A percentile compares a stretch with the other conserved stretches of the same genome.
Conservation (phyloP, 2,888 invertebrate species). For the Cecidostiba fungosa region DNA sequence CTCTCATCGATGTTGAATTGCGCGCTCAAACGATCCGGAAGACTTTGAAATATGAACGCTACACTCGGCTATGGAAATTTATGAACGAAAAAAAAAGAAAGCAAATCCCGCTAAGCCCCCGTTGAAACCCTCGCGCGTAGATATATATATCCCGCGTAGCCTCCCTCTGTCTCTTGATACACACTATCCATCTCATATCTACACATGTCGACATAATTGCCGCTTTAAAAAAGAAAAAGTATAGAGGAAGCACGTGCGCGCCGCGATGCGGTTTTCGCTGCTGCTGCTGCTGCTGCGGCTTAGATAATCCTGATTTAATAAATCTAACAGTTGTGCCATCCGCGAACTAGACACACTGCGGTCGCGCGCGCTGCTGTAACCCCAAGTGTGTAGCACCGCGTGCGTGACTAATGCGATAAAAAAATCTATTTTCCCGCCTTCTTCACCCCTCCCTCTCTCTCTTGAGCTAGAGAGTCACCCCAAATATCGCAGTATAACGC, state of each 20-base stretch:
- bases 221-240: neutral
- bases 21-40: constrained; percentile 75
- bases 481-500: constrained; percentile 12
- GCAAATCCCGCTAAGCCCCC: neutral
- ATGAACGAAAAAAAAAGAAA: constrained; percentile 49
- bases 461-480: constrained; percentile 17
- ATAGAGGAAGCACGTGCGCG: neutral
- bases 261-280: constrained; percentile 56
- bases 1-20: constrained; percentile 71
- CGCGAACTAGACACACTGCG: constrained; percentile 2
- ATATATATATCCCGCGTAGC: neutral
- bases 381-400: constrained; percentile 72
- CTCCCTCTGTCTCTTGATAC: neutral
- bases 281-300: no score
- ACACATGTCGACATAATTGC: constrained; percentile 1
- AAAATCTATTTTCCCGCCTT: constrained; percentile 64
- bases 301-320: constrained; percentile 81
- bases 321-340: constrained; percentile 79
- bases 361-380: neutral
- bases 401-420: constrained; percentile 78
- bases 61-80: constrained; percentile 62
- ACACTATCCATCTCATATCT: neutral
- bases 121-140: constrained; percentile 3
- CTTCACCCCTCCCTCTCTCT: constrained; percentile 31
- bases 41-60: constrained; percentile 71